These are phyloP conservation scores for Nudaria mundana DNA, from an alignment of 2,888 invertebrate species.

Conservation along the genomic window DNA sequence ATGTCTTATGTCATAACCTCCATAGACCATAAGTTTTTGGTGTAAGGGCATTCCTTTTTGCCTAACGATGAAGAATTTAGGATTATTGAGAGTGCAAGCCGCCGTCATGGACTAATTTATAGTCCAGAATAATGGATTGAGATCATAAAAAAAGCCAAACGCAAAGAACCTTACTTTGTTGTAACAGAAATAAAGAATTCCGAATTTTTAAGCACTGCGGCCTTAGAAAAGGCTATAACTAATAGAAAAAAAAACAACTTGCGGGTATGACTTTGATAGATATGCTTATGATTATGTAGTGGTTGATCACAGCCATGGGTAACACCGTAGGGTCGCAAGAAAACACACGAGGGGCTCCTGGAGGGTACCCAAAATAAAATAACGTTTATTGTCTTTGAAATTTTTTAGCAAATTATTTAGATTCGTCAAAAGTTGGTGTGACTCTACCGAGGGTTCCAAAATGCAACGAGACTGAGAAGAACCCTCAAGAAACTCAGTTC, in stretches of 20 bases:
- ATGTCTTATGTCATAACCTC: too few species aligned
- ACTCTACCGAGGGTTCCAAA: too few species aligned
- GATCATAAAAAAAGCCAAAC: slow-evolving; percentile 14
- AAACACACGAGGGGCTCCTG: too few species aligned
- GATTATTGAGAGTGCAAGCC: slow-evolving; percentile 4
- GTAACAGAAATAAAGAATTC: slow-evolving; percentile 15
- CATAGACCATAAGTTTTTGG: slow-evolving; percentile 21
- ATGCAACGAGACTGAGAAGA: too few species aligned
- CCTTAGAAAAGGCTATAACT: slow-evolving; percentile 14
- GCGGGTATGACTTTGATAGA: slow-evolving; percentile 15
- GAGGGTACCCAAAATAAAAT: too few species aligned
- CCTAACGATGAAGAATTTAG: slow-evolving; percentile 2
- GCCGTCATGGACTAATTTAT: slow-evolving; percentile 8
- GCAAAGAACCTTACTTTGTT: slow-evolving; percentile 13
- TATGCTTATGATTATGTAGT: too few species aligned
- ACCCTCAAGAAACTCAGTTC: too few species aligned
- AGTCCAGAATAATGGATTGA: slow-evolving; percentile 12
- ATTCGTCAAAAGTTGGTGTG: too few species aligned
- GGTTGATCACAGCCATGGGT: too few species aligned
- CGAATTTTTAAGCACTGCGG: slow-evolving; percentile 11
- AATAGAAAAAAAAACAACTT: slow-evolving; percentile 18
- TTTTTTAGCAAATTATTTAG: too few species aligned
- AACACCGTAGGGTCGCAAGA: too few species aligned
- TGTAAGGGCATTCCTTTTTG: neutral
- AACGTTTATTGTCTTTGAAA: too few species aligned